A percentile compares a stretch with the other conserved stretches of the same genome.
Conservation (phyloP, 2,113 vertebrate genomes). For the Daphoenositta chrysoptera region DNA sequence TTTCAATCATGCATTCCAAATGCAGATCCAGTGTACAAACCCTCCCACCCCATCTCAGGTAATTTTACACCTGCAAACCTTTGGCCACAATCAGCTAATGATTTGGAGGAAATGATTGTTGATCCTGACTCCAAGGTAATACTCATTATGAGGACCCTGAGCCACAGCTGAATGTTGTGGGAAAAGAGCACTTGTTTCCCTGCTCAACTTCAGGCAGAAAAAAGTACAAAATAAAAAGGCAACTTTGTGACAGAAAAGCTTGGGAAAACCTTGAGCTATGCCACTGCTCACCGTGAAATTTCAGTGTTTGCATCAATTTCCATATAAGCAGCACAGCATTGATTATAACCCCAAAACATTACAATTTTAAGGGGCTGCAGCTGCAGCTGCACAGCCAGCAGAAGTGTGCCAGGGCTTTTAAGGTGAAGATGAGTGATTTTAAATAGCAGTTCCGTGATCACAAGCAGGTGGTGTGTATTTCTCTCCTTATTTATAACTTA, state of each 20-base stretch:
- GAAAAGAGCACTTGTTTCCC: not conserved
- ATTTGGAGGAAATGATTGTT: not conserved
- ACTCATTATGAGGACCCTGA: not conserved
- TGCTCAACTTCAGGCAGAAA: not conserved
- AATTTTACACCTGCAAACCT: not conserved
- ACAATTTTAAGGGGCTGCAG: fast-evolving
- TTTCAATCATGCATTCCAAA: not conserved
- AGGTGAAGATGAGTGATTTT: fast-evolving
- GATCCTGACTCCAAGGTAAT: not conserved
- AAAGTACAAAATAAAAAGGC: not conserved
- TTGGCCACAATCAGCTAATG: not conserved
- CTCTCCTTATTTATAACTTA: not conserved
- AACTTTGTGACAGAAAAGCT: not conserved
- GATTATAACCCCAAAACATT: not conserved
- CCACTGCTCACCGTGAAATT: not conserved
- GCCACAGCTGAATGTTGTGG: fast-evolving
- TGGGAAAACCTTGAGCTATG: not conserved
- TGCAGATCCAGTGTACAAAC: not conserved
- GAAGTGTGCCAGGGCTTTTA: fast-evolving
- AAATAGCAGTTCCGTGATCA: fast-evolving
- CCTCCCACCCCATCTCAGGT: not conserved
- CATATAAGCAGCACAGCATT: fast-evolving
- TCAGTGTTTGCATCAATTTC: not conserved
- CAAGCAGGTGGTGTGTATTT: fast-evolving
- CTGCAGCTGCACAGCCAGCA: not conserved